Base-by-base conservation (phyloP, 2,797 vertebrate species). In the Sebastes melanostomus region DNA sequence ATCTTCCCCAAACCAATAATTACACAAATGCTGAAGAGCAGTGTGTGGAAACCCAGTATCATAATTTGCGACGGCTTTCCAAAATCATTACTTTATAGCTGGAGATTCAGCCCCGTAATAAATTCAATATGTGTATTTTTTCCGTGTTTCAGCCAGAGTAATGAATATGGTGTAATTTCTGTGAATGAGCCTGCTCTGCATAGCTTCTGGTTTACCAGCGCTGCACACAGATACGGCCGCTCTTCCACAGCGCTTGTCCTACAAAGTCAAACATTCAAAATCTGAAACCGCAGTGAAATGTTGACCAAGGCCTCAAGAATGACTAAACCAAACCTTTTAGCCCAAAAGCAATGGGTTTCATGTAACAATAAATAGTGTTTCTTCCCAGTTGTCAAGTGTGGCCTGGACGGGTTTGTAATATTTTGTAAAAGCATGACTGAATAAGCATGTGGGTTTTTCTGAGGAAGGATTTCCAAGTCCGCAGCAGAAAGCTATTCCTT, bases 291-390 rank as follows among this genome's bases (percentile, higher is more conserved):
- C 93, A 95, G 58, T 85, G 94, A 96, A 94, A 90, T 92, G 88
- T 87, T 72, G 89, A 87, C 94, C 86, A 63, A 83, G 91, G 93
- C 94, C 94, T 94, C 95, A 95, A 95, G 93, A 95, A 95, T 92
- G 92, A 94, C 88, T 91, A 89, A 69, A 89, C 78, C 92, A 80
- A 93, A 95, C 92, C 87, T 90, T 94, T 88, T 88, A 93, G 93
- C 88, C 90, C 94, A 85, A 92, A 95, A 93, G 93, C 95, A 93
- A 94, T 94, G 91, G 87, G 93, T 90, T 94, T 93, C 92, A 89
- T 96, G 94, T 95, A 96, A 95, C 93, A 96, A 94, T 95, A 96
- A 97, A 96, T 94, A 94, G 75, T 89, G 90, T 91, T 94, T 90
- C 77, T 70, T 88, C 75, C 89, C 89, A 93, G 88, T 93, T 96